Percentiles rank a stretch among this genome's conserved stretches.
Conservation (phyloP, 1,140 invertebrate species). For the Gyrodactylus bullatarudis region DNA sequence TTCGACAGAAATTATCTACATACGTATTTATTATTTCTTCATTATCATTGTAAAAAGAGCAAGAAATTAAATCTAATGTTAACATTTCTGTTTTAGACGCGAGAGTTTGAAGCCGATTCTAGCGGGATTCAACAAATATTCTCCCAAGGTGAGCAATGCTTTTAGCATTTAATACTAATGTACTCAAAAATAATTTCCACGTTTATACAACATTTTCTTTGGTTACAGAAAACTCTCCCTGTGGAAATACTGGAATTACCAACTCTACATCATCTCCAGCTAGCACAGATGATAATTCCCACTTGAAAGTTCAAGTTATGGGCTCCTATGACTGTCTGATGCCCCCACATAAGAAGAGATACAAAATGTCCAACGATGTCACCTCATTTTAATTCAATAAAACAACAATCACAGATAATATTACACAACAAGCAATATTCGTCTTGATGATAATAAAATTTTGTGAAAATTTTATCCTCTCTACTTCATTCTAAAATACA, state of each 20-base stretch:
- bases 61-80: too few species aligned
- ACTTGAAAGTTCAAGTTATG: neutral
- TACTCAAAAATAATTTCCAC: neutral
- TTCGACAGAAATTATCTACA: too few species aligned
- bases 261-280: neutral
- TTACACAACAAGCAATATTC: too few species aligned
- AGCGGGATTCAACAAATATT: neutral
- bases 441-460: too few species aligned
- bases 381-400: too few species aligned
- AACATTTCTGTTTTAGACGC: neutral
- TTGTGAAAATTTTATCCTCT: too few species aligned
- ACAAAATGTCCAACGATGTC: neutral
- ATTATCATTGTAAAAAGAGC: too few species aligned
- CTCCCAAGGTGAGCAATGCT: neutral
- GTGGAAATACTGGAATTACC: neutral
- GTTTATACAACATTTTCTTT: neutral
- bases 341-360: neutral
- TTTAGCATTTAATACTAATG: neutral
- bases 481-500: too few species aligned
- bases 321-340: neutral
- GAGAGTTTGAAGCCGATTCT: neutral
- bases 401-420: too few species aligned
- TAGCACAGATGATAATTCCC: neutral
- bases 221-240: neutral
- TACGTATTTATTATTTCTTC: too few species aligned